Percentiles rank a stretch among this genome's conserved stretches.
phyloP scores from a whole-genome alignment of 2,113 vertebrate genomes.

The Vulpes ferrilata region DNA sequence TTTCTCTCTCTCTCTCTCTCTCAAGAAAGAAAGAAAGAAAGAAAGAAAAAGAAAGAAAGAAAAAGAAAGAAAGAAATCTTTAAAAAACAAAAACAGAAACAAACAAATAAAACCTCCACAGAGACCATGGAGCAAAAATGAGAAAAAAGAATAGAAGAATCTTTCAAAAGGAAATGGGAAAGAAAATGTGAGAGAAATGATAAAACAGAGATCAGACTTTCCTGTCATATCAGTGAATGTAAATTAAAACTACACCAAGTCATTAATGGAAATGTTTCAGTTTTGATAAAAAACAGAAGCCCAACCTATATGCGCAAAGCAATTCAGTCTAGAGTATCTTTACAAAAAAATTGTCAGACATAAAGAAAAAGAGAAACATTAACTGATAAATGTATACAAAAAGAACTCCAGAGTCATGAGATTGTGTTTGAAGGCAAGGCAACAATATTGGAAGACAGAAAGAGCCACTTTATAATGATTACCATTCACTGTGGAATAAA shows the following conservation, averaged over 20 bases:
- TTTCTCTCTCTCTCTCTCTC: neutral
- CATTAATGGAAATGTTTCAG: neutral
- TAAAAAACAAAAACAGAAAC: neutral
- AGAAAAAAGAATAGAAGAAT: neutral
- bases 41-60: neutral
- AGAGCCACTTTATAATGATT: neutral
- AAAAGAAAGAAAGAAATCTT: neutral
- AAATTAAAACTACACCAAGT: neutral
- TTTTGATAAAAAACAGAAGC: neutral
- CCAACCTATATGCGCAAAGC: no score
- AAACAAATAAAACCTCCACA: neutral
- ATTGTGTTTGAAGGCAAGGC: neutral
- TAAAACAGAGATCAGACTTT: neutral
- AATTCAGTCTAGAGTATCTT: neutral
- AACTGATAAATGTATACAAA: neutral
- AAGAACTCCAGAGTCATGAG: neutral
- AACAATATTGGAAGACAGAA: neutral
- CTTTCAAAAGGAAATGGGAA: neutral
- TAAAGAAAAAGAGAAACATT: neutral
- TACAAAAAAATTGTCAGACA: neutral
- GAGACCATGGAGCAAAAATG: neutral
- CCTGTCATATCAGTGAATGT: neutral
- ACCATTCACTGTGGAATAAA: rapidly evolving
- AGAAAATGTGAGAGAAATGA: neutral
- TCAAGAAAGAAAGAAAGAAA: neutral